Conservation (phyloP, 2,113 vertebrate species). For the Brachyistius frenatus region DNA sequence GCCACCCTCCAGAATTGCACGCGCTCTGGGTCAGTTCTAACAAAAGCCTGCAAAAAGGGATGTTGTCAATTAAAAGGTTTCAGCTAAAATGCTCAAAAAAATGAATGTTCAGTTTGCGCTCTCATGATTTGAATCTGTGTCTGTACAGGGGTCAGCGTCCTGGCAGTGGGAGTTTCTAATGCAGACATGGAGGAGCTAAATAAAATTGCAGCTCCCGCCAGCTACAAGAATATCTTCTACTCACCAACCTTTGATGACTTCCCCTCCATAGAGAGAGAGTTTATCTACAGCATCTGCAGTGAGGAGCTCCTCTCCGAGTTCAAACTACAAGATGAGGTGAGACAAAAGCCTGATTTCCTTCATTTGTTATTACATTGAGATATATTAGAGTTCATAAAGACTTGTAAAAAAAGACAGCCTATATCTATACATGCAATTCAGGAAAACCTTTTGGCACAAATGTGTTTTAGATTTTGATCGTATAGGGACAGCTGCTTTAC, state of each 20-base stretch:
- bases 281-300: constrained; percentile 87
- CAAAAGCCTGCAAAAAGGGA: background rate
- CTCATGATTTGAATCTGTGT: background rate
- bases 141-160: constrained; percentile 85
- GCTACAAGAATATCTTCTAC: constrained; percentile 87
- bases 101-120: background rate
- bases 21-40: constrained; percentile 83
- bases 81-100: background rate
- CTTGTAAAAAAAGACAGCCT: background rate
- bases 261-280: constrained; percentile 86
- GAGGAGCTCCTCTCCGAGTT: constrained; percentile 80
- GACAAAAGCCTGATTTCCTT: background rate
- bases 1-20: constrained; percentile 87
- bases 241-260: constrained; percentile 87
- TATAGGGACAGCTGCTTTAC: no score
- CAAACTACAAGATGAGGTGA: constrained; percentile 74
- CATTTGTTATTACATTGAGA: background rate
- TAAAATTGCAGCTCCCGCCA: constrained; percentile 83
- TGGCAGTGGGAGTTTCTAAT: constrained; percentile 88
- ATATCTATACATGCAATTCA: background rate
- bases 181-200: constrained; percentile 87
- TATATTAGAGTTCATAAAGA: background rate
- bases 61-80: background rate
- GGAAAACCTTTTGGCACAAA: no score
- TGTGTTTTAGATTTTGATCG: no score